Conservation (phyloP, 1,140 invertebrate species). For the Leptestheria dahalacensis region DNA sequence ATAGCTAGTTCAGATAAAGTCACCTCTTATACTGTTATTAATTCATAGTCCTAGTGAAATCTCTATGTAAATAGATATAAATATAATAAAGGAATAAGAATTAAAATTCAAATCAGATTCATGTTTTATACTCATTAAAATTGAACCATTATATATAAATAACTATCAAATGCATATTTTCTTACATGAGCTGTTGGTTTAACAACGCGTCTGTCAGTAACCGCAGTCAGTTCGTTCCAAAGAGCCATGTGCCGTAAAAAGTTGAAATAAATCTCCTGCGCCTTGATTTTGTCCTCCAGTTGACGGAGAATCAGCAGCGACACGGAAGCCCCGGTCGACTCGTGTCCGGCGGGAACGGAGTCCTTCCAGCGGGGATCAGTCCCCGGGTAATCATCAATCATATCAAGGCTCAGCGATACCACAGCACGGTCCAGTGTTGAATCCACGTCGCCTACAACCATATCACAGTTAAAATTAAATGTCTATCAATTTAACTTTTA, state of each 20-base stretch:
- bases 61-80: not conserved
- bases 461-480: too few species aligned
- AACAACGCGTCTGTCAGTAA: not conserved
- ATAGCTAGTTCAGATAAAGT: too few species aligned
- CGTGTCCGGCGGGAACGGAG: constrained; percentile 24
- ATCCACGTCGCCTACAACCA: constrained; percentile 38
- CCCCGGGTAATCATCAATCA: constrained; percentile 74
- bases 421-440: constrained; percentile 47
- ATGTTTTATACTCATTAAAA: too few species aligned
- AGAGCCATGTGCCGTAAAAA: constrained; percentile 62
- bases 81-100: too few species aligned
- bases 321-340: constrained; percentile 16
- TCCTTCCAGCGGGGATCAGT: constrained; percentile 71
- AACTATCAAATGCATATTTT: too few species aligned
- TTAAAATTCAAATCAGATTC: too few species aligned
- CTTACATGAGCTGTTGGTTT: not conserved
- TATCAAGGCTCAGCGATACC: constrained; percentile 51
- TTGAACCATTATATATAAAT: too few species aligned
- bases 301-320: constrained; percentile 69
- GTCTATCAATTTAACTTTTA: too few species aligned
- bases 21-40: too few species aligned
- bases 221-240: constrained; percentile 35
- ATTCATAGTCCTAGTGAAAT: too few species aligned
- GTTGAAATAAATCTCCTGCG: constrained; percentile 49
- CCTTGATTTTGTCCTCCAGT: constrained; percentile 68